Conservation (phyloP, 2,797 vertebrate genomes). For the Cuculus canorus region DNA sequence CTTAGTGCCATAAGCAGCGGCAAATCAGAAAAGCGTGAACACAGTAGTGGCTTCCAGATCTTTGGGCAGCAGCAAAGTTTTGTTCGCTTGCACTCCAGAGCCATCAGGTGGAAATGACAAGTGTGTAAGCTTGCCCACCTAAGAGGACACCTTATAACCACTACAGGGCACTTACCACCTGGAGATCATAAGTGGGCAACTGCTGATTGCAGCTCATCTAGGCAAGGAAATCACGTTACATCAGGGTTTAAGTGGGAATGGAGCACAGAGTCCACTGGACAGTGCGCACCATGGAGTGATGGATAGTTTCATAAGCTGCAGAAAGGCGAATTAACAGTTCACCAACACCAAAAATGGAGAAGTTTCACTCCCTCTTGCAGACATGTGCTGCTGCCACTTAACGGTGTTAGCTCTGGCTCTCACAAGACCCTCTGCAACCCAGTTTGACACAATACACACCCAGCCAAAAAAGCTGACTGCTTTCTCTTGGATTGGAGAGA, state of each 20-base stretch:
- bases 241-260: neutral
- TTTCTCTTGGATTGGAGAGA: neutral
- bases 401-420: neutral
- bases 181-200: neutral
- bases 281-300: neutral
- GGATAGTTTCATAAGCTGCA: neutral
- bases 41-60: neutral
- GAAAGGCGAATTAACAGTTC: constrained; percentile 10
- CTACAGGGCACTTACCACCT: neutral
- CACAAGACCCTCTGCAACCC: neutral
- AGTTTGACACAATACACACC: neutral
- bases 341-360: constrained; percentile 52
- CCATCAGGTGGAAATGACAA: neutral
- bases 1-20: neutral
- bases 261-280: neutral
- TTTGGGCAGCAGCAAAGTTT: neutral
- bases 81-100: neutral
- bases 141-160: neutral
- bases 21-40: neutral
- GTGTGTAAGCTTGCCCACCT: neutral
- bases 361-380: constrained; percentile 25
- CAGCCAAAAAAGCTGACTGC: neutral
- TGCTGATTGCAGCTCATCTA: neutral
- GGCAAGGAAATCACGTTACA: neutral
- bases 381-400: constrained; percentile 52